phyloP scores from a whole-genome alignment of 2,113 vertebrate genomes.

The Pelecanus crispus region DNA sequence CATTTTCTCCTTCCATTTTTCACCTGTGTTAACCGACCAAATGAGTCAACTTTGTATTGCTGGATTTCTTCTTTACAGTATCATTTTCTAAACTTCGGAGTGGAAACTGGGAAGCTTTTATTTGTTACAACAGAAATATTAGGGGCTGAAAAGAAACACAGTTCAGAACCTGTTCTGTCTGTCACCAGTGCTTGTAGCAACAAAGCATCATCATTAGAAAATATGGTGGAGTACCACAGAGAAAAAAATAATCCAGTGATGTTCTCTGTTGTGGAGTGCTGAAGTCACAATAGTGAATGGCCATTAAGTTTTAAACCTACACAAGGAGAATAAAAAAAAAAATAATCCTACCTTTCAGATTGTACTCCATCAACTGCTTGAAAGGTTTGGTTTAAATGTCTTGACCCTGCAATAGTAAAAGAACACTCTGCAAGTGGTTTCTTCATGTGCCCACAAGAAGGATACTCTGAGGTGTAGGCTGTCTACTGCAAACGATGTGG shows the following conservation, averaged over 20 bases:
- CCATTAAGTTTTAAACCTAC: not conserved
- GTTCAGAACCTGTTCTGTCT: not conserved
- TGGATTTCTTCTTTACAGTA: not conserved
- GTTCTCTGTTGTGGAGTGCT: not conserved
- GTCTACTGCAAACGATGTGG: not conserved
- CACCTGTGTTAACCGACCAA: not conserved
- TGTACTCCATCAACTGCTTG: conserved; percentile 34
- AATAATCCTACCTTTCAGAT: conserved; percentile 36
- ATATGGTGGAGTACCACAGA: not conserved
- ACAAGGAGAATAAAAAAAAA: not conserved
- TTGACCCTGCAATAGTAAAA: conserved; percentile 54
- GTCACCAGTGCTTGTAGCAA: not conserved
- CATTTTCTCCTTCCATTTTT: not conserved
- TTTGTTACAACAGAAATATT: not conserved
- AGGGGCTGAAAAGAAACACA: not conserved
- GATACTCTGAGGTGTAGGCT: not conserved
- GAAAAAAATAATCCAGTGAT: not conserved
- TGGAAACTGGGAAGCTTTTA: not conserved
- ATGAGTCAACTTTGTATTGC: not conserved
- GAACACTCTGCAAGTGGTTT: not conserved
- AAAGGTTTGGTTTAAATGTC: conserved; percentile 22
- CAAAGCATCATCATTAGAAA: not conserved
- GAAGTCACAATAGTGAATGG: not conserved
- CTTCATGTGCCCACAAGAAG: not conserved
- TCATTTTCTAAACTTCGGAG: not conserved